phyloP scores from a whole-genome alignment of 2,113 vertebrate species.

The Montifringilla adamsi region DNA sequence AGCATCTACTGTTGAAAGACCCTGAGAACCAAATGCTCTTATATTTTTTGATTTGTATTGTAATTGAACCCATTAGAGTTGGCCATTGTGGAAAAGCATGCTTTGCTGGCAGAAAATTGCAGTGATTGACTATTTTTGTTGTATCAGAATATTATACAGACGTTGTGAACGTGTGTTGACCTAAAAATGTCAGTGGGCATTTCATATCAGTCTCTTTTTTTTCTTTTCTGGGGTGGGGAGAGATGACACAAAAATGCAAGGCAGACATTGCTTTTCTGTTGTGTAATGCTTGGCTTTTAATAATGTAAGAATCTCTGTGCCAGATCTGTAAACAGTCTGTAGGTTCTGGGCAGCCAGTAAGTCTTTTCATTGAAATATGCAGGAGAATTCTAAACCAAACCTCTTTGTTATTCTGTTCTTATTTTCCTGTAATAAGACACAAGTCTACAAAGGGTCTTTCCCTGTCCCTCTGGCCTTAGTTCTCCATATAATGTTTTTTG shows the following conservation, averaged over 20 bases:
- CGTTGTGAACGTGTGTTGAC: background rate
- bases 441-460: background rate
- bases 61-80: background rate
- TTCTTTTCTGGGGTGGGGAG: rapidly evolving
- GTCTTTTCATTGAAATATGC: background rate
- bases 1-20: background rate
- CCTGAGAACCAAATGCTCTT: background rate
- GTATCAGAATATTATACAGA: background rate
- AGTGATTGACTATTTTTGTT: background rate
- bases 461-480: background rate
- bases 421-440: background rate
- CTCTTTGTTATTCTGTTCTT: background rate
- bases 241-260: background rate
- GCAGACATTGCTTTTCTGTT: background rate
- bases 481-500: background rate
- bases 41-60: background rate
- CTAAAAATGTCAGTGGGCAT: conserved; percentile 42
- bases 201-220: background rate
- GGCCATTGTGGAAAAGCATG: background rate
- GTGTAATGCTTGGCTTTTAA: background rate
- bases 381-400: background rate
- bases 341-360: background rate
- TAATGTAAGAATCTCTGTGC: background rate
- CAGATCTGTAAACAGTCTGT: background rate
- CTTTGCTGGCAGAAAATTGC: background rate